A percentile compares a stretch with the other conserved stretches of the same genome.
Conservation (phyloP, 1,140 invertebrate genomes). For the Metopolophium dirhodum region DNA sequence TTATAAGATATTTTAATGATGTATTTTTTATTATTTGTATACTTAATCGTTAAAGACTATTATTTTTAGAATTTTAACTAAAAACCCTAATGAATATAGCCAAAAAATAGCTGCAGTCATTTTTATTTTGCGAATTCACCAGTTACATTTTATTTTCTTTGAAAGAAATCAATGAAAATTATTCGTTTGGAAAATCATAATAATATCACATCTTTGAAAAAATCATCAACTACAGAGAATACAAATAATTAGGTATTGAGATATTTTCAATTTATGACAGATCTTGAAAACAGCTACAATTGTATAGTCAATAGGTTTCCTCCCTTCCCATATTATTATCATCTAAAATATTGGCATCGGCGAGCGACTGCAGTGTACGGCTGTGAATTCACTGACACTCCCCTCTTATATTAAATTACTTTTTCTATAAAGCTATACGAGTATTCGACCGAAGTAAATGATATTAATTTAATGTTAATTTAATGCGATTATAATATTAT, state of each 20-base stretch:
- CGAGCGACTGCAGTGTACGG: neutral
- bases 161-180: too few relatives aligned
- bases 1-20: too few relatives aligned
- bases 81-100: too few relatives aligned
- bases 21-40: too few relatives aligned
- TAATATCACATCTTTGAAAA: neutral
- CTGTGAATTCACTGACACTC: neutral
- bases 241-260: neutral
- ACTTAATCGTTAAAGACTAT: too few relatives aligned
- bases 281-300: neutral
- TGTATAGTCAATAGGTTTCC: neutral
- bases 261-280: neutral
- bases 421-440: neutral
- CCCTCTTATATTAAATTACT: neutral
- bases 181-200: too few relatives aligned
- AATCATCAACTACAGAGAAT: neutral
- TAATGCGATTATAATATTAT: neutral
- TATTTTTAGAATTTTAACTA: too few relatives aligned
- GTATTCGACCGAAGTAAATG: neutral
- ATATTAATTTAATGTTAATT: neutral
- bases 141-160: too few relatives aligned
- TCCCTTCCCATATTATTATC: neutral
- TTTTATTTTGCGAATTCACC: too few relatives aligned
- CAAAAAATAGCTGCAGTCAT: too few relatives aligned
- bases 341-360: neutral